These are phyloP conservation scores for Agonopterix arenella DNA, from an alignment of 2,888 invertebrate species.

Conservation along the genomic window DNA sequence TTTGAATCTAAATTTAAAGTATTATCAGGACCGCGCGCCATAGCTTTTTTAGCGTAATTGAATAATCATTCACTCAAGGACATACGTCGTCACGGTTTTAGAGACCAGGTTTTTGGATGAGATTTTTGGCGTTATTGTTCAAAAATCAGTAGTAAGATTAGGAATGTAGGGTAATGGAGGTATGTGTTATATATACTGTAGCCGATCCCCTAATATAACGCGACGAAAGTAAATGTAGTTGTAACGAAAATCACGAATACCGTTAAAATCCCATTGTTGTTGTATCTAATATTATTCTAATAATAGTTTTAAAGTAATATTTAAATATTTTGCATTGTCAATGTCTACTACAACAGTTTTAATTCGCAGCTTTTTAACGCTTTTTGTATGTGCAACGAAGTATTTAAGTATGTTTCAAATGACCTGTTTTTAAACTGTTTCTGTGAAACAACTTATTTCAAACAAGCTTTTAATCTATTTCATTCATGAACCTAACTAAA, in stretches of 20 bases:
- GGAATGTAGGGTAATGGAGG: not conserved
- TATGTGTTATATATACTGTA: not conserved
- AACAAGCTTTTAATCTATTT: too few relatives aligned
- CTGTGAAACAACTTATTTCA: slow-evolving; percentile 27
- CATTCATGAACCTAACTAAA: too few relatives aligned
- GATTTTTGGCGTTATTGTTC: slow-evolving; percentile 2
- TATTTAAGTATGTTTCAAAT: slow-evolving; percentile 13
- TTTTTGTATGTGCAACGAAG: slow-evolving; percentile 52
- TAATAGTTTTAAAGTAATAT: slow-evolving; percentile 13
- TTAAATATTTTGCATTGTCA: slow-evolving; percentile 16
- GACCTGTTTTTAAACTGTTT: slow-evolving; percentile 20
- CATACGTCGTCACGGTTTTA: not conserved
- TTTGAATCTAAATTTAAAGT: slow-evolving; percentile 13
- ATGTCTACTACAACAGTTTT: slow-evolving; percentile 27
- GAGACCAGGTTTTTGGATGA: not conserved
- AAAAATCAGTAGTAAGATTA: not conserved
- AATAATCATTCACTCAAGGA: slow-evolving; percentile 1
- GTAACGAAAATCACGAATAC: slow-evolving; percentile 7
- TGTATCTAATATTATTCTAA: slow-evolving; percentile 15
- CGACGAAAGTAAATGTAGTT: not conserved
- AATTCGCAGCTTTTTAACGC: slow-evolving; percentile 34
- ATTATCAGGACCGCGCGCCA: slow-evolving; percentile 49
- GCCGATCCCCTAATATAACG: not conserved
- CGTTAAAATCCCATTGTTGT: slow-evolving; percentile 31
- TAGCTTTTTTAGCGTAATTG: slow-evolving; percentile 7